phyloP scores from a whole-genome alignment of 2,888 invertebrate species.

The Drosophila rubida region DNA sequence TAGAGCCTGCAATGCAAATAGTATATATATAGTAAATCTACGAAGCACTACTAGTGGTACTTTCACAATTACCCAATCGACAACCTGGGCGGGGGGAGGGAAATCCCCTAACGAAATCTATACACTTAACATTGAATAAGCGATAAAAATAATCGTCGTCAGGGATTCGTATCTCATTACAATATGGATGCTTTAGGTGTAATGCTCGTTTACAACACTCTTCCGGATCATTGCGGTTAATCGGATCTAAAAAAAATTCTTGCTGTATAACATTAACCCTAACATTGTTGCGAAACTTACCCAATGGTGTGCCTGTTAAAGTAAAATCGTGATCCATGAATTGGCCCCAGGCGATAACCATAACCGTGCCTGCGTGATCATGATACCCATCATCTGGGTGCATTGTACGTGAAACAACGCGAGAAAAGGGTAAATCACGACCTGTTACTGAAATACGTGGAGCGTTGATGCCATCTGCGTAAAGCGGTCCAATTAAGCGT shows the following conservation, averaged over 20 bases:
- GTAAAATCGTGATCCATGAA: slow-evolving; percentile 98
- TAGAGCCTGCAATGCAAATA: slow-evolving; percentile 87
- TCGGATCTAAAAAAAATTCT: slow-evolving; percentile 87
- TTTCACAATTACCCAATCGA: slow-evolving; percentile 88
- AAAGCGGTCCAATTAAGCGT: slow-evolving; percentile 91
- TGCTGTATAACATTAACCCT: neutral
- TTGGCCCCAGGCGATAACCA: slow-evolving; percentile 96
- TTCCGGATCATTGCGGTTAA: slow-evolving; percentile 95
- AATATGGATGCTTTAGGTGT: slow-evolving; percentile 94
- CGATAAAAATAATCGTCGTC: slow-evolving; percentile 96
- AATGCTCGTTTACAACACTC: slow-evolving; percentile 94
- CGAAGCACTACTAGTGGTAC: neutral
- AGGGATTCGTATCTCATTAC: slow-evolving; percentile 94
- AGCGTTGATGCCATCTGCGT: slow-evolving; percentile 93
- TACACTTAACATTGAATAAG: slow-evolving; percentile 92
- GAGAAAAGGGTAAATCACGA: slow-evolving; percentile 90
- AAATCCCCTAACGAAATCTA: slow-evolving; percentile 95
- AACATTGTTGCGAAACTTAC: slow-evolving; percentile 85
- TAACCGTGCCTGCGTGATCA: slow-evolving; percentile 96
- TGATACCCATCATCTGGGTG: slow-evolving; percentile 97
- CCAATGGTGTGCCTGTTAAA: slow-evolving; percentile 93
- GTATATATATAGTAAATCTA: neutral
- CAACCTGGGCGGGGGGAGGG: slow-evolving; percentile 95
- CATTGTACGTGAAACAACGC: slow-evolving; percentile 95
- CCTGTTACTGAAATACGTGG: slow-evolving; percentile 93